phyloP scores from a whole-genome alignment of 2,797 vertebrate genomes.

The Cossypha heuglini region DNA sequence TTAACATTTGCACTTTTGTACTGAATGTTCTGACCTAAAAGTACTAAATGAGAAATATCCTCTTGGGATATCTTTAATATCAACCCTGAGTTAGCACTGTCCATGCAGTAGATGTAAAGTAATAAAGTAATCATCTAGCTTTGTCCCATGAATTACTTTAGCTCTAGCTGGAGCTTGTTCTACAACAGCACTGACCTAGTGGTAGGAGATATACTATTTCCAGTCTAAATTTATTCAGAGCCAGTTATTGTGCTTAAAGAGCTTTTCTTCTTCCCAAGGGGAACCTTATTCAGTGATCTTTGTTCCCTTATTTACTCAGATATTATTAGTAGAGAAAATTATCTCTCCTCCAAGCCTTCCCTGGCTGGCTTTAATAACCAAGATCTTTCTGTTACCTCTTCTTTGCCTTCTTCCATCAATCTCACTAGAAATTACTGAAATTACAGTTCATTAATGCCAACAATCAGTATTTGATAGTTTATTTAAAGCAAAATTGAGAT shows the following conservation, averaged over 20 bases:
- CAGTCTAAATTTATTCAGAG: conserved; percentile 3
- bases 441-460: neutral
- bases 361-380: neutral
- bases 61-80: neutral
- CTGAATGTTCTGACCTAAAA: neutral
- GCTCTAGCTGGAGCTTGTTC: neutral
- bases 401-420: neutral
- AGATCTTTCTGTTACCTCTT: neutral
- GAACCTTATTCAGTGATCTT: neutral
- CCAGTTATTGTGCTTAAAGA: neutral
- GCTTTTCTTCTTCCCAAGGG: neutral
- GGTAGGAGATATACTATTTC: neutral
- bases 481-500: neutral
- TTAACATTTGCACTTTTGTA: neutral
- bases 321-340: neutral
- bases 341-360: neutral
- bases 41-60: neutral
- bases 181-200: neutral
- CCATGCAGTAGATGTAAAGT: neutral
- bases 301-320: conserved; percentile 13
- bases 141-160: neutral
- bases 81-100: neutral
- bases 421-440: neutral
- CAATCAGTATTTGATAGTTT: neutral
- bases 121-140: neutral